These are phyloP conservation scores for Blastomussa wellsi DNA, from an alignment of 92 coral and sea anemone species.

Conservation along the genomic window DNA sequence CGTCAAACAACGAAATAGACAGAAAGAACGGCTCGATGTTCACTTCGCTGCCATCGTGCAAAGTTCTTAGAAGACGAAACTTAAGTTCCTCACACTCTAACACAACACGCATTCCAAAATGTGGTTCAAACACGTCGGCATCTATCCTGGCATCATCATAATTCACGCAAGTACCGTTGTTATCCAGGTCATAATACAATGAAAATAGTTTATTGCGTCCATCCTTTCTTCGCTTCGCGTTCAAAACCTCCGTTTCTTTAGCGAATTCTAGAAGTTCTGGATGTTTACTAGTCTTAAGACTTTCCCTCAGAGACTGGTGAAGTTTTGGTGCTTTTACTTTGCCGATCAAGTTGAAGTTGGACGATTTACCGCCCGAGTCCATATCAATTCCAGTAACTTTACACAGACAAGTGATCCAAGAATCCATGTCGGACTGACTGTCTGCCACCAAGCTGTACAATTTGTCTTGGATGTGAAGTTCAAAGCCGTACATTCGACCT, in stretches of 20 bases:
- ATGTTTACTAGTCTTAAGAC: slow-evolving; percentile 93
- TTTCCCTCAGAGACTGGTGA: slow-evolving; percentile 82
- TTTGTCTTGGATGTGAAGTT: slow-evolving; percentile 96
- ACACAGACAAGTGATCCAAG: slow-evolving; percentile 89
- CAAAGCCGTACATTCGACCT: slow-evolving; percentile 98
- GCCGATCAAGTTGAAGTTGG: slow-evolving; percentile 59
- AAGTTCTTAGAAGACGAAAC: slow-evolving; percentile 81
- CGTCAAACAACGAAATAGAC: slow-evolving; percentile 88
- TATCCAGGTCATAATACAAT: slow-evolving; percentile 77
- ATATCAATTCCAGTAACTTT: slow-evolving; percentile 97
- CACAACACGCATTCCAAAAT: slow-evolving; percentile 84
- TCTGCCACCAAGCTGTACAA: slow-evolving; percentile 92
- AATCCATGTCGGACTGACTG: slow-evolving; percentile 95
- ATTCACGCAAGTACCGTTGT: slow-evolving; percentile 71
- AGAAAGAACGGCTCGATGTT: slow-evolving; percentile 95
- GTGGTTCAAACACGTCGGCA: slow-evolving; percentile 78
- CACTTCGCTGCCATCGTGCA: slow-evolving; percentile 62
- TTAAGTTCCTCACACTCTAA: slow-evolving; percentile 85
- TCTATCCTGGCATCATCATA: slow-evolving; percentile 90
- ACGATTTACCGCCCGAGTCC: slow-evolving; percentile 69
- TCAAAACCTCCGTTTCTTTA: slow-evolving; percentile 93
- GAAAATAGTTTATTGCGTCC: slow-evolving; percentile 86
- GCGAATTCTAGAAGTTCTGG: slow-evolving; percentile 93
- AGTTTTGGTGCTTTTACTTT: slow-evolving; percentile 75
- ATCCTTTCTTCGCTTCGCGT: slow-evolving; percentile 87